These are phyloP conservation scores for Synanthedon vespiformis DNA, from an alignment of 2,888 invertebrate genomes.

Conservation along the genomic window DNA sequence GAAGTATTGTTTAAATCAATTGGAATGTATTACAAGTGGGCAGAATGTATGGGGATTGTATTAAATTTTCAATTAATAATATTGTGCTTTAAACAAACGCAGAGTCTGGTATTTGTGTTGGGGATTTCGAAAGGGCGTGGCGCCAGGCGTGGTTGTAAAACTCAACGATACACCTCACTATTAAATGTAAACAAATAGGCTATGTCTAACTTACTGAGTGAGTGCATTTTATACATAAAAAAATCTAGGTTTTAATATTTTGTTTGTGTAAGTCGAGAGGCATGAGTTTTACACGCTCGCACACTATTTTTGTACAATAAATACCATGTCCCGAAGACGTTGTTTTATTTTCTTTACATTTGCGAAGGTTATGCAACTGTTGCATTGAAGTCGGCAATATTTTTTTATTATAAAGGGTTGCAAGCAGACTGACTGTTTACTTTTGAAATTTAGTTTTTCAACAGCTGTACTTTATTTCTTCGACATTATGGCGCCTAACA, in stretches of 20 bases:
- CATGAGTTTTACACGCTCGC: constrained; percentile 64
- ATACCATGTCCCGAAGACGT: constrained; percentile 62
- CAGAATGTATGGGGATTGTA: constrained; percentile 4
- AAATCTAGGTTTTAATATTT: constrained; percentile 51
- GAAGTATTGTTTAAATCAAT: neutral
- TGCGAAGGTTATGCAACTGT: neutral
- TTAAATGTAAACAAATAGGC: constrained; percentile 54
- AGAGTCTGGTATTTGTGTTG: constrained; percentile 35
- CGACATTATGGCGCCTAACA: no score
- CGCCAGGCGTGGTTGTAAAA: constrained; percentile 53
- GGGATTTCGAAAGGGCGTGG: constrained; percentile 37
- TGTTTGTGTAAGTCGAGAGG: constrained; percentile 65
- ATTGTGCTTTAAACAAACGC: constrained; percentile 15
- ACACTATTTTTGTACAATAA: constrained; percentile 72
- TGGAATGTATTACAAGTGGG: neutral
- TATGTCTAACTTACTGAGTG: constrained; percentile 65
- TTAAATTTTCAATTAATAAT: constrained; percentile 16
- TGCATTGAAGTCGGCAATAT: neutral
- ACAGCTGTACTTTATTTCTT: no score
- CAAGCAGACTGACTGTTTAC: no score
- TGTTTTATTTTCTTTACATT: constrained; percentile 51
- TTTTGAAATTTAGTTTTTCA: no score
- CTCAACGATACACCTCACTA: constrained; percentile 60
- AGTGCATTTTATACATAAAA: constrained; percentile 65
- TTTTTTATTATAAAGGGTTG: no score